These are phyloP conservation scores for Dynastes hyllus DNA, from an alignment of 2,888 invertebrate genomes.

Conservation along the genomic window DNA sequence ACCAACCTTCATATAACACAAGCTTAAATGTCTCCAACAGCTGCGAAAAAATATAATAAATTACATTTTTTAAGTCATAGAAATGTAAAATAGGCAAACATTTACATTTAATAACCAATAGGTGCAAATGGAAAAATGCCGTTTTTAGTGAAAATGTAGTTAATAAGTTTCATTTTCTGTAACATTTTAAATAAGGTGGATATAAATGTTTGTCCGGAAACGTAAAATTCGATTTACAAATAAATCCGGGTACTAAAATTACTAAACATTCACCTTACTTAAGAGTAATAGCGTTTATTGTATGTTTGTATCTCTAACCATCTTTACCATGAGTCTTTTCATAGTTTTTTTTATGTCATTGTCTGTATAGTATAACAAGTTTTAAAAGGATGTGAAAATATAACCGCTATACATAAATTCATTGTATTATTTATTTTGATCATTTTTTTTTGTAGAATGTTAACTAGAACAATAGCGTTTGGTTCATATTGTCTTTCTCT, in stretches of 20 bases:
- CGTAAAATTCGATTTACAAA: background rate
- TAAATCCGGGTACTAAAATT: slow-evolving; percentile 20
- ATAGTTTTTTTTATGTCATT: slow-evolving; percentile 4
- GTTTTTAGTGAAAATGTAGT: too few relatives aligned
- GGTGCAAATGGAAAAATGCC: too few relatives aligned
- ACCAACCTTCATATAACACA: too few relatives aligned
- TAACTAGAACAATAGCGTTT: slow-evolving; percentile 48
- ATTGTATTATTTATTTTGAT: slow-evolving; percentile 46
- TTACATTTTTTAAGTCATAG: too few relatives aligned
- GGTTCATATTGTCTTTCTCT: slow-evolving; percentile 47
- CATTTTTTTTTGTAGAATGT: slow-evolving; percentile 37
- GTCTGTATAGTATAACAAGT: slow-evolving; percentile 33
- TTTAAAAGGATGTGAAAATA: slow-evolving; percentile 23
- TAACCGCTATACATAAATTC: slow-evolving; percentile 31
- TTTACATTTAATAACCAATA: too few relatives aligned
- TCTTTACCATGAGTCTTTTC: slow-evolving; percentile 10
- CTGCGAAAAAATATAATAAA: too few relatives aligned
- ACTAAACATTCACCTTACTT: slow-evolving; percentile 8
- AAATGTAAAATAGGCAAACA: too few relatives aligned
- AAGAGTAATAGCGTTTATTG: background rate
- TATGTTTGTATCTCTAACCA: slow-evolving; percentile 6
- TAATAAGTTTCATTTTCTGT: too few relatives aligned
- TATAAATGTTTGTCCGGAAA: too few relatives aligned
- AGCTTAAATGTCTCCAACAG: too few relatives aligned
- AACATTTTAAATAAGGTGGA: too few relatives aligned